Evolutionary conservation across 2,797 vertebrate genomes (phyloP), one percentile per base, ranked within the genome.

Genomic region (Danio choprae): DNA sequence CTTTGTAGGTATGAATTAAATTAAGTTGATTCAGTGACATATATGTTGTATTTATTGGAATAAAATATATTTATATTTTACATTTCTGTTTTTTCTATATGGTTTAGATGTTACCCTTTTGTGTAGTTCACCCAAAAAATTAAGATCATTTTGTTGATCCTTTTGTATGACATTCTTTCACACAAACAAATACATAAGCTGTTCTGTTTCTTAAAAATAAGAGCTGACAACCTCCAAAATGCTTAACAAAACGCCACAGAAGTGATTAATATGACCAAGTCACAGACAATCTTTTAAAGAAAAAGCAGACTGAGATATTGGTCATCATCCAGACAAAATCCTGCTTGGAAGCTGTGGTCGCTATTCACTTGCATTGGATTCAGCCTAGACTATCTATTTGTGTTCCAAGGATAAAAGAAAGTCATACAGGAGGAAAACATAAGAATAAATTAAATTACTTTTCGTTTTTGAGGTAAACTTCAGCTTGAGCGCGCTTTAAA

Each of bases 401-500:
- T 6, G 0, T 18, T 53, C 16, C 48, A 40, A 48, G 1, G 6
- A 7, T 38, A 16, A 51, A 69, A 50, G 46, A 69, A 69, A n/a
- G 6, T 18, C 11, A 40, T 40, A 7, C 8, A 18, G 1, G 6
- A 65, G 12, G 50, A 68, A 36, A 5, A 36, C 48, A 38, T 7
- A 12, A 59, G 22, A 46, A 8, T 5, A 8, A 55, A 44, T 46
- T 29, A 36, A 78, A n/a, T 0, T 0, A 64, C 41, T 64, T n/a
- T 59, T 10, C 15, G 40, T 40, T 40, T 71, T n/a, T 29, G 44
- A 12, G 20, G 2, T 53, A 11, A 44, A 59, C 29, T 63, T 81
- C 68, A 48, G n/a, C 48, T 20, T 9, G 20, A 56, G 38, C 20
- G 44, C 51, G 68, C 46, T 78, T 68, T 36, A 59, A 69, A 67